A percentile compares a stretch with the other conserved stretches of the same genome.
Conservation (phyloP, 2,113 vertebrate species). For the Emydocephalus ijimae region DNA sequence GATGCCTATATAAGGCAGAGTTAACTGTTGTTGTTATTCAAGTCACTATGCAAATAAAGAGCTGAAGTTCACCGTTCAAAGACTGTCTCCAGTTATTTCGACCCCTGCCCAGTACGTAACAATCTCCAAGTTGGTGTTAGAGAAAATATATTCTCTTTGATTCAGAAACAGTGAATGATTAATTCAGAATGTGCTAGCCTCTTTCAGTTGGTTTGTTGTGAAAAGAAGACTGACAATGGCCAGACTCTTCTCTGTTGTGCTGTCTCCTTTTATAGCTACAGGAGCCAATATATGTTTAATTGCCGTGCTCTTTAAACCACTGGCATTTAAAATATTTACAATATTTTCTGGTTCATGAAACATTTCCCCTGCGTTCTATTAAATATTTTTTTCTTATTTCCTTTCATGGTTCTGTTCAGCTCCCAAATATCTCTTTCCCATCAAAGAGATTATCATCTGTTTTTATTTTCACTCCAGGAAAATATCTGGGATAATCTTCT, state of each 20-base stretch:
- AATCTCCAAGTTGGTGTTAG: not conserved
- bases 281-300: not conserved
- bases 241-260: not conserved
- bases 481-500: not conserved
- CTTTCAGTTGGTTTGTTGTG: not conserved
- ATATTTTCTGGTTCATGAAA: not conserved
- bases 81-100: no score
- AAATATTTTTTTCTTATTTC: not conserved
- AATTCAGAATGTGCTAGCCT: not conserved
- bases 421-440: not conserved
- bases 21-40: no score
- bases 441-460: not conserved
- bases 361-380: not conserved
- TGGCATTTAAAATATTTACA: not conserved
- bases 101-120: no score
- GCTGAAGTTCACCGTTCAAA: no score
- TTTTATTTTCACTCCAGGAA: not conserved
- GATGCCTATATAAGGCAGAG: no score
- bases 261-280: not conserved
- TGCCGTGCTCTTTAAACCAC: not conserved
- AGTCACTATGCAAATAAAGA: no score
- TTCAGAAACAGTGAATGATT: not conserved
- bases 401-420: not conserved
- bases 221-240: not conserved
- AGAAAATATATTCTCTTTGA: not conserved